Evolutionary conservation across 2,888 invertebrate species (phyloP).

Genomic region (Dynastes hyllus): DNA sequence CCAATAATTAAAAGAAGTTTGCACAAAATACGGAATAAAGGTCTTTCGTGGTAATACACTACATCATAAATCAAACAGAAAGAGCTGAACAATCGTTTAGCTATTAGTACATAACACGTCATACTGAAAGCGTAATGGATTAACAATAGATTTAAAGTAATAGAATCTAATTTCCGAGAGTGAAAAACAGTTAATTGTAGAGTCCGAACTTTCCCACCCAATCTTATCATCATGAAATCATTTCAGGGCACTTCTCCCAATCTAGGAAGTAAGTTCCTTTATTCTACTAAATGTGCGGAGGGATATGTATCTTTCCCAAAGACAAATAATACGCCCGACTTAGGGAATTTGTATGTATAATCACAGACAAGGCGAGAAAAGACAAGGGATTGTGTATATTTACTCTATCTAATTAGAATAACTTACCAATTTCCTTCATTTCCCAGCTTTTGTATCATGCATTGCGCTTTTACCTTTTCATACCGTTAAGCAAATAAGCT

Average conservation of each 20-base stretch:
- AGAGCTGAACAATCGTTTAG: too few species aligned
- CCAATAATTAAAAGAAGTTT: too few species aligned
- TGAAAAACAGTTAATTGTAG: too few species aligned
- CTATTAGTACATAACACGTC: too few species aligned
- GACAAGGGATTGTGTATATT: slow-evolving; percentile 42
- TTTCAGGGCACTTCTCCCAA: background rate
- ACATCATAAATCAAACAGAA: too few species aligned
- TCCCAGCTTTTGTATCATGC: slow-evolving; percentile 43
- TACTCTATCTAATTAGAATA: slow-evolving; percentile 46
- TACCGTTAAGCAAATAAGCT: slow-evolving; percentile 30
- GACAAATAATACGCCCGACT: slow-evolving; percentile 27
- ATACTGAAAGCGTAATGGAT: too few species aligned
- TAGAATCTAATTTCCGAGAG: too few species aligned
- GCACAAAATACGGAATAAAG: too few species aligned
- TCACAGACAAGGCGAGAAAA: slow-evolving; percentile 41
- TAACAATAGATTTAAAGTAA: too few species aligned
- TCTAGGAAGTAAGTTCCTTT: slow-evolving; percentile 9
- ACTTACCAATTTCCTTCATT: slow-evolving; percentile 44
- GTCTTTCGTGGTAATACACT: too few species aligned
- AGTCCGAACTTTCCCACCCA: too few species aligned
- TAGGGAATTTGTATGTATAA: slow-evolving; percentile 33
- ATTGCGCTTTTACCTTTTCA: slow-evolving; percentile 43
- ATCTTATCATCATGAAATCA: background rate
- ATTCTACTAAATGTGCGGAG: background rate
- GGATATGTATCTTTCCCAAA: slow-evolving; percentile 31